Percentiles rank a stretch among this genome's conserved stretches.
phyloP scores from a whole-genome alignment of 1,140 invertebrate genomes.

The Ips typographus region DNA sequence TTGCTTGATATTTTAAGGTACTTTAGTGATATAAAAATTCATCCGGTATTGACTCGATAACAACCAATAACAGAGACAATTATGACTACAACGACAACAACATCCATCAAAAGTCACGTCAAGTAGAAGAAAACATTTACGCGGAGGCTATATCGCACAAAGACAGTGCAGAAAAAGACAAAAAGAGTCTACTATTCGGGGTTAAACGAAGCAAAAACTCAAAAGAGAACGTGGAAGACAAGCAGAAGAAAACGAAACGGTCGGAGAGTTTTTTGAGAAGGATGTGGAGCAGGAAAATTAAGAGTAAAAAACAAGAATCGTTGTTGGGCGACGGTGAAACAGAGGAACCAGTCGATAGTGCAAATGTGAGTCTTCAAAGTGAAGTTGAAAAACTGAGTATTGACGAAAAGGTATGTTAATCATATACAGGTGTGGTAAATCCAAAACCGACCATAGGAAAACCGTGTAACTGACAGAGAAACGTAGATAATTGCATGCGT shows the following conservation, averaged over 20 bases:
- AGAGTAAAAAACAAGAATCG: slow-evolving; percentile 34
- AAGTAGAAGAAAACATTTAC: neutral
- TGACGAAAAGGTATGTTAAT: too few species aligned
- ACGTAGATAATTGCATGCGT: too few species aligned
- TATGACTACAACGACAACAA: too few species aligned
- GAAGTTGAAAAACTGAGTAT: too few species aligned
- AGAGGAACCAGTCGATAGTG: slow-evolving; percentile 32
- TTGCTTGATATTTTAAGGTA: neutral
- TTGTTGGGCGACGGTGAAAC: slow-evolving; percentile 6
- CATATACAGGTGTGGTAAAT: too few species aligned
- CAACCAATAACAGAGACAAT: too few species aligned
- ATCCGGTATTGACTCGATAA: too few species aligned
- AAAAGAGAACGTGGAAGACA: slow-evolving; percentile 22
- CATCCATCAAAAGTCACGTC: too few species aligned
- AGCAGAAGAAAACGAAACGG: slow-evolving; percentile 37
- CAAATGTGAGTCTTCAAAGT: too few species aligned
- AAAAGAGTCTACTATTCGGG: slow-evolving; percentile 10
- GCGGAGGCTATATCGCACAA: neutral
- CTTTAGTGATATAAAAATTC: too few species aligned
- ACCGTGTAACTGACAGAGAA: too few species aligned
- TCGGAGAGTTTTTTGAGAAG: slow-evolving; percentile 39
- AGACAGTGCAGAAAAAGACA: slow-evolving; percentile 4
- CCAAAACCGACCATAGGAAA: too few species aligned
- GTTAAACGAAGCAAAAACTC: slow-evolving; percentile 16
- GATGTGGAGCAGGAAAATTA: slow-evolving; percentile 38